Evolutionary conservation across 2,888 invertebrate species (phyloP).

Genomic region (Andrena bicolor): DNA sequence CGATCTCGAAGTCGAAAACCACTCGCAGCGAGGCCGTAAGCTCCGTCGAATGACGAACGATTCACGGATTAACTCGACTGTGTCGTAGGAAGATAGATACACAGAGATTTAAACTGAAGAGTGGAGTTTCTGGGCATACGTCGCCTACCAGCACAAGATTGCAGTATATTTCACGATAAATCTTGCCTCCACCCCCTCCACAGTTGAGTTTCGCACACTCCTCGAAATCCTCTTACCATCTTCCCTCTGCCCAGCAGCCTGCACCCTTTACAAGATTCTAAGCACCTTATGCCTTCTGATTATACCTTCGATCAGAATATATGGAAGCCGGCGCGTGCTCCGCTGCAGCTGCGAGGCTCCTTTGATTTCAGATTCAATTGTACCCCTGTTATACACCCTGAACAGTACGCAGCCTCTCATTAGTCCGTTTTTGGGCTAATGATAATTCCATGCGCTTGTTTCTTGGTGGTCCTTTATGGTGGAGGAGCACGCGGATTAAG

Average conservation of each 20-base stretch:
- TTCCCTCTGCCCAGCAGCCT: conserved; percentile 24
- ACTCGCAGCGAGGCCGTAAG: conserved; percentile 24
- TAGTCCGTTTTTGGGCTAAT: conserved; percentile 33
- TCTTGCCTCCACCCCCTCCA: conserved; percentile 27
- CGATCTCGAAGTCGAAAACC: conserved; percentile 24
- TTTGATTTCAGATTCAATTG: conserved; percentile 46
- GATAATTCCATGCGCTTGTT: conserved; percentile 27
- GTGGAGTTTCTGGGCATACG: conserved; percentile 51
- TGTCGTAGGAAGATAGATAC: conserved; percentile 58
- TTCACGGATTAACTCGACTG: conserved; percentile 56
- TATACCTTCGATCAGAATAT: conserved; percentile 61
- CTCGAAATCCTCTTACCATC: conserved; percentile 67
- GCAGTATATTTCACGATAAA: conserved; percentile 64
- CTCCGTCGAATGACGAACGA: conserved; percentile 55
- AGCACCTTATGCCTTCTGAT: conserved; percentile 65
- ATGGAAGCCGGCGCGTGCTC: not conserved
- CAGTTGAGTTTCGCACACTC: conserved; percentile 57
- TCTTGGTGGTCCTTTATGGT: too few species aligned
- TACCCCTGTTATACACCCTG: not conserved
- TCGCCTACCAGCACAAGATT: conserved; percentile 59
- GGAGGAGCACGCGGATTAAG: not conserved
- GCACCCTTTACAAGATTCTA: conserved; percentile 56
- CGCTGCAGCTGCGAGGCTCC: conserved; percentile 16
- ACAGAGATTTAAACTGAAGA: conserved; percentile 64
- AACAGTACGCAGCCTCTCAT: conserved; percentile 4